Percentiles rank a stretch among this genome's conserved stretches.
These are phyloP conservation scores for Eupithecia inturbata DNA, from an alignment of 2,888 invertebrate species.

Conservation along the genomic window DNA sequence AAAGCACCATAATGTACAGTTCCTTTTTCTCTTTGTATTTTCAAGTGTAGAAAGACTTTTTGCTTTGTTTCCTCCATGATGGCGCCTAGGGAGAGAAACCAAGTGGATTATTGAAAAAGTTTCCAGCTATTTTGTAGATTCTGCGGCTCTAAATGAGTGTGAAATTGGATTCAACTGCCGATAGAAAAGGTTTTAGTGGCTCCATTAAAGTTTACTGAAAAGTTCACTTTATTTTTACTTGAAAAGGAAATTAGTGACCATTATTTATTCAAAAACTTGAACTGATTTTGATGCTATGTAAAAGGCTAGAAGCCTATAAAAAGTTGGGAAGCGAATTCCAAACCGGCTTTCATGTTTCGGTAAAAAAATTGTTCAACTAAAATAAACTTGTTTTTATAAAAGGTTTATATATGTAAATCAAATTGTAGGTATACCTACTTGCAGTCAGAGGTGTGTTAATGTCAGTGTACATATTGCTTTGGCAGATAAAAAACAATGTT, in stretches of 20 bases:
- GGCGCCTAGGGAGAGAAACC: constrained; percentile 63
- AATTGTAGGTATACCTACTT: neutral
- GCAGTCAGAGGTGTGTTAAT: neutral
- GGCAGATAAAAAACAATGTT: too few species aligned
- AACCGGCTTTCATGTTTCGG: neutral
- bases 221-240: neutral
- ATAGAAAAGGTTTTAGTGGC: constrained; percentile 20
- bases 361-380: neutral
- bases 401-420: neutral
- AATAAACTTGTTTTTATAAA: neutral
- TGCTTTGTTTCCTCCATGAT: constrained; percentile 62
- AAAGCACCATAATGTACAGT: neutral
- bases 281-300: neutral
- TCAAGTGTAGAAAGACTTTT: constrained; percentile 54
- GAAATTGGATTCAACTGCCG: constrained; percentile 31
- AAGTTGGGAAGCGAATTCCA: neutral
- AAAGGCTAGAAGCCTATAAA: neutral
- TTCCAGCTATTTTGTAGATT: constrained; percentile 38
- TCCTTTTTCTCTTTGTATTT: constrained; percentile 50
- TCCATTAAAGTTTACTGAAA: constrained; percentile 4
- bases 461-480: too few species aligned
- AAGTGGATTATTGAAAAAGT: constrained; percentile 74
- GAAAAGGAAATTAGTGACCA: neutral
- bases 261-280: neutral
- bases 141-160: constrained; percentile 33